Base-by-base conservation (phyloP, 2,888 invertebrate species). In the Eristalinus sepulchralis region DNA sequence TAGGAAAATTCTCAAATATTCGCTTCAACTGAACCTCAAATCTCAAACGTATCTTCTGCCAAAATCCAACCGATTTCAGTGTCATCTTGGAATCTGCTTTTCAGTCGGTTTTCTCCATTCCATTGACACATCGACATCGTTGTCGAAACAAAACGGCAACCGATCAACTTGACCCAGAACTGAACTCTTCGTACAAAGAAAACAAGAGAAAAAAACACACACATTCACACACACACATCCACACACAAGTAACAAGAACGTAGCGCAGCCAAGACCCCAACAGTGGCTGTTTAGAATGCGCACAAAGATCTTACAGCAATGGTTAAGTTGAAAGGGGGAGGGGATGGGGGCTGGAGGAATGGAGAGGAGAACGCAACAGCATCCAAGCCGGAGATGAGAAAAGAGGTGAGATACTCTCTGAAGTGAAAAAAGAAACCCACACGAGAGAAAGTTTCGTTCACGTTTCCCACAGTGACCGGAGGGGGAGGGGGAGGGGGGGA, bases 381-480 rank as follows among this genome's bases (percentile, higher is more conserved):
- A 39, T n/a, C 39, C 17, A 39, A 66, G 22, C 63, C 31, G 34
- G 24, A 63, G 59, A 59, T 39, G 39, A 57, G 53, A 53, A 53
- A 20, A 17, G 57, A 59, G 34, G 70, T 39, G 36, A 59, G 59
- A 59, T 24, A 68, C 33, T 47, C n/a, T 5, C 55, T 20, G 67
- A 47, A 47, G 17, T 62, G 62, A 63, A 71, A 67, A 79, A 79
- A 79, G 59, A 79, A 79, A 79, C 72, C 79, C 79, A 72, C 72
- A 72, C 60, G 66, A 66, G 79, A 79, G 79, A 79, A 79, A 79
- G 79, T 79, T 72, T 72, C 71, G 66, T 79, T 72, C 59, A 72
- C 79, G 71, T 60, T 72, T 66, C 36, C 39, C 78, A 70, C 63
- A 78, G 70, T 27, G 10, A 9, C 4, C 8, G 71, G 6, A 34